Conservation (phyloP, 2,797 vertebrate genomes). For the Gephyroberyx darwinii region DNA sequence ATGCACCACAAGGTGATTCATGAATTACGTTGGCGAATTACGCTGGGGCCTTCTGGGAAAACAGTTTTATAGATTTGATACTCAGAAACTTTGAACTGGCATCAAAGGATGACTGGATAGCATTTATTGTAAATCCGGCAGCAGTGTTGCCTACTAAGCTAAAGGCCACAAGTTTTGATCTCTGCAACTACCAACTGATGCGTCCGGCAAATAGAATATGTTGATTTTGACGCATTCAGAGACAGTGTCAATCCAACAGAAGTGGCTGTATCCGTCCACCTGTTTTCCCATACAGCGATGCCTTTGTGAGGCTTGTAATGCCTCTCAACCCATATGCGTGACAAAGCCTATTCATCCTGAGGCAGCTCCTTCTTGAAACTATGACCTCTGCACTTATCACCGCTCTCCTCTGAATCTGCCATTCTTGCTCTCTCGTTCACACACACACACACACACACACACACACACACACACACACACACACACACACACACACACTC, state of each 20-base stretch:
- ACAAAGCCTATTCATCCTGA: constrained; percentile 18
- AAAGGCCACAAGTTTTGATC: too few species aligned
- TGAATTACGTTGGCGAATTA: constrained; percentile 70
- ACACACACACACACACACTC: not conserved
- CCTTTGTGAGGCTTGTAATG: not conserved
- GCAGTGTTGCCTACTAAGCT: too few species aligned
- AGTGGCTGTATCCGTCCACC: not conserved
- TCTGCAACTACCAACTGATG: too few species aligned
- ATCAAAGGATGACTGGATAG: constrained; percentile 6
- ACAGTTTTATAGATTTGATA: constrained; percentile 53
- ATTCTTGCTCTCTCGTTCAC: constrained; percentile 20
- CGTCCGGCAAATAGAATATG: too few species aligned
- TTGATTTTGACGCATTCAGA: not conserved
- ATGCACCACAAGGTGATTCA: constrained; percentile 62
- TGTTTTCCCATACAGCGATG: not conserved
- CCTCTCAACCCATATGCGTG: constrained; percentile 10
- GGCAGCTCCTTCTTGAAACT: constrained; percentile 1
- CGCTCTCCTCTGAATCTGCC: constrained; percentile 4
- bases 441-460: not conserved
- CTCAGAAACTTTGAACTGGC: constrained; percentile 49
- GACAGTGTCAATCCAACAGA: not conserved
- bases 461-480: not conserved
- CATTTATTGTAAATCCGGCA: too few species aligned
- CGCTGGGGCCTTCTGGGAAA: constrained; percentile 66
- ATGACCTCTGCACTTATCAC: constrained; percentile 4